These are phyloP conservation scores for Lagocephalus sceleratus DNA, from an alignment of 2,797 vertebrate genomes.

Conservation along the genomic window DNA sequence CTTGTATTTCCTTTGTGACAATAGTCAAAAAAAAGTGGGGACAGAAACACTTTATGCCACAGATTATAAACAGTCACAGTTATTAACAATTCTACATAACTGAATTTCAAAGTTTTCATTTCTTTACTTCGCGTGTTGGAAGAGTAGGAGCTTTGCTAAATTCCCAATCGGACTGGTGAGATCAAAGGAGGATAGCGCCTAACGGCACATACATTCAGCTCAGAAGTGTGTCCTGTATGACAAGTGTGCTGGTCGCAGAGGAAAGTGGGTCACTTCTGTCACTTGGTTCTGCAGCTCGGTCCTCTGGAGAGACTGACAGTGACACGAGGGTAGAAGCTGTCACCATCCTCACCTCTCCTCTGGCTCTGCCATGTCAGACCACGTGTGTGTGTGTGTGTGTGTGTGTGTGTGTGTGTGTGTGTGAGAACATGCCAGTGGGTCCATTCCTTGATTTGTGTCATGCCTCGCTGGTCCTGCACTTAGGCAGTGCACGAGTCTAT, in stretches of 20 bases:
- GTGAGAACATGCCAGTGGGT: conserved; percentile 17
- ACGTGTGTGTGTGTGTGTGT: no score
- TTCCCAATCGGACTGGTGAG: no score
- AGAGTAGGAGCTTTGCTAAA: no score
- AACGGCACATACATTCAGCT: no score
- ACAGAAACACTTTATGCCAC: no score
- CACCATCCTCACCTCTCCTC: conserved; percentile 38
- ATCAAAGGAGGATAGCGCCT: no score
- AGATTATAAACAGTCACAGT: no score
- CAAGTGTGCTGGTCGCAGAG: conserved; percentile 7
- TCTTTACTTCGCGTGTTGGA: no score
- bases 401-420: not conserved
- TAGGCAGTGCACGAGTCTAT: conserved; percentile 6
- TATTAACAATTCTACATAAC: no score
- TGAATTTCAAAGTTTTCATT: no score
- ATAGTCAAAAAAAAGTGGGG: no score
- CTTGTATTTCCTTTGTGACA: no score
- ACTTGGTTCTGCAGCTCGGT: conserved; percentile 43
- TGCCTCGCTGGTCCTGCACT: conserved; percentile 21
- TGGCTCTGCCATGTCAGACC: conserved; percentile 6
- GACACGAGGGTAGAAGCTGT: conserved; percentile 56
- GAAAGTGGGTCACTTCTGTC: conserved; percentile 61
- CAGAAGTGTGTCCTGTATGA: not conserved
- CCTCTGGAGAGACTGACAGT: conserved; percentile 31
- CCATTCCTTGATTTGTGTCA: conserved; percentile 39